Base-by-base conservation (phyloP, 2,888 invertebrate genomes). In the Dorcus hopei region DNA sequence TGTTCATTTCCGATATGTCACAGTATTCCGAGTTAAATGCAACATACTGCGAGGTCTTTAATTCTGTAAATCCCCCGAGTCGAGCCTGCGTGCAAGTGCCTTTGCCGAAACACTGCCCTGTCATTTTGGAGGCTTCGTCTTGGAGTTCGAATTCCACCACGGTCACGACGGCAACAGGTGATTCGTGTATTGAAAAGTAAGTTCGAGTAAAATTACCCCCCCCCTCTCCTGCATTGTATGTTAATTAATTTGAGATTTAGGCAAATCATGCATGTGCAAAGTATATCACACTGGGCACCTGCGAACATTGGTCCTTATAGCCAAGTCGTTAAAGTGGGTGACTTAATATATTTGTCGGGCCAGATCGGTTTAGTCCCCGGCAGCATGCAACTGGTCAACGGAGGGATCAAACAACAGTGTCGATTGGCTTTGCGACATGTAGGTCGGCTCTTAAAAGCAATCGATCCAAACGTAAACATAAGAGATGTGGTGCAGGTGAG, bases 231-330 rank as follows among this genome's bases (percentile, higher is more conserved):
- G 14, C 14, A 14, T 14, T 14, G 14, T 14, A 14, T 14, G n/a
- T 14, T 14, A 14, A 14, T 14, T 14, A 14, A 14, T 14, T 14
- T 14, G 14, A 14, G 14, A 14, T 14, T 14, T 14, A 14, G 91
- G 60, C 83, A 88, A 62, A 92, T 91, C 6, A 91, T 96, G 91
- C 96, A 97, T 76, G 95, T 97, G 42, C 96, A 96, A 79, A 91
- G 95, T 62, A 87, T 96, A 69, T 96, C 95, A 33, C 95, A 97
- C 77, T 97, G 97, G 97, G 95, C 96, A n/a, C 96, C 97, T 0
- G 95, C 96, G 60, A 96, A 95, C 76, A 96, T 97, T 69, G 97
- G 96, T 48, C 96, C 97, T 5, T 97, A 97, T 76, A 96, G 96
- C 75, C 97, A 97, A 80, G 91, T 93, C 2, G 86, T 92, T 60